Evolutionary conservation across 2,797 vertebrate genomes (phyloP), one percentile per base, ranked within the genome.

Genomic region (Melopsittacus undulatus): DNA sequence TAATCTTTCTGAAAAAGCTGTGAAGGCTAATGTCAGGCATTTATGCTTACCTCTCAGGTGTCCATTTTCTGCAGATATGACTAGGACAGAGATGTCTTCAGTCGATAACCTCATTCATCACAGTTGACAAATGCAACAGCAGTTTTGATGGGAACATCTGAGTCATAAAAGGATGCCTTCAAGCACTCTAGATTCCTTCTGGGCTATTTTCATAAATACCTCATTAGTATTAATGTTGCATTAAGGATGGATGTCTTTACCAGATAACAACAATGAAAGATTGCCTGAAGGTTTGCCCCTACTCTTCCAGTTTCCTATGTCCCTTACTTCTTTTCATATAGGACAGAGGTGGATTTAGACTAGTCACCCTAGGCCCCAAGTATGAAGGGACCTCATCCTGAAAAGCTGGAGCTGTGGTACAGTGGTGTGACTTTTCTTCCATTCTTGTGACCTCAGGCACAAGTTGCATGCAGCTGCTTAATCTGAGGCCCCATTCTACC

Each of bases 151-250:
- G 72, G 92, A 88, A 86, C 48, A 81, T 73, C 43, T 48, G n/a
- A 91, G 83, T 49, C 34, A 62, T 91, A 87, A 93, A 87, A 91
- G 15, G 22, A 83, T 74, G 45, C 30, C 72, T 84, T 74, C 68
- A 36, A 85, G 62, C 38, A 40, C 19, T 89, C 30, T 26, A 3
- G 7, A 77, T 72, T 45, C 34, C 72, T 83, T 89, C 73, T 49
- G 49, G 57, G 75, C 38, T 87, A 32, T 87, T 90, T 89, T 77
- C n/a, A 70, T 19, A 52, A 76, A 87, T 75, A 49, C 1, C 29
- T 91, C 76, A 91, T 95, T 49, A 89, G 30, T 83, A 87, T 93
- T 94, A 87, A 85, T 75, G 73, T 54, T 87, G 52, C 57, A 95
- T 92, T 92, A 87, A 75, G 72, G 77, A 70, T 62, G 32, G 34